Base-by-base conservation (phyloP, 2,888 invertebrate species). In the Aspidiotus rigidus region DNA sequence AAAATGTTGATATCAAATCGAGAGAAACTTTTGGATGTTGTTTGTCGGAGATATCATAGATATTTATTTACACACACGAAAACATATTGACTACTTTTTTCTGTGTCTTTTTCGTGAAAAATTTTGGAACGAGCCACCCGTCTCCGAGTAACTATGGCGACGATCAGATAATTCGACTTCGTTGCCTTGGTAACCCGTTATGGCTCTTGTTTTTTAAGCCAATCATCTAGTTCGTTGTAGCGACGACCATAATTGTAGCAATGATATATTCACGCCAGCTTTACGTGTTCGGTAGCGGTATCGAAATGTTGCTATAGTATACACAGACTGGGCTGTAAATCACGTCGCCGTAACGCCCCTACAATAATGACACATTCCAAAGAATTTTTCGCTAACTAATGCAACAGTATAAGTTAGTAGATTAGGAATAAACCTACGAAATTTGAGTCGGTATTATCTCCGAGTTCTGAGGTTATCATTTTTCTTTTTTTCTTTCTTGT, bases 311-410 rank as follows among this genome's bases (percentile, higher is more conserved):
- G 54, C 54, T 49, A n/a, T n/a, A 49, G 49, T 7, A 44, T 49
- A 28, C 17, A 13, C 44, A 17, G 62, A 49, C 49, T 11, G 62
- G 54, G 39, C 9, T 8, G 17, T 64, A 64, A 64, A 64, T 64
- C 64, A 64, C 54, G 54, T 49, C 17, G 49, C 11, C 64, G 64
- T 16, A 39, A 54, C 55, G 64, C 64, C 64, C 64, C 28, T 64
- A 9, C 28, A 28, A 28, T 28, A 28, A 28, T 28, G 28, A 28
- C 28, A 28, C 28, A 28, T 28, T 28, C 28, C 28, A 5, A 28
- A 28, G 28, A 28, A 28, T 28, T 28, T 28, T 28, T 28, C 28
- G 28, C 28, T 28, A 28, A 28, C 28, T 28, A 28, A 28, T 28
- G 28, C 28, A 28, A 28, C 28, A 28, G 5, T 28, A 28, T 28